Base-by-base conservation (phyloP, 2,888 invertebrate genomes). In the Gryllus longicercus region DNA sequence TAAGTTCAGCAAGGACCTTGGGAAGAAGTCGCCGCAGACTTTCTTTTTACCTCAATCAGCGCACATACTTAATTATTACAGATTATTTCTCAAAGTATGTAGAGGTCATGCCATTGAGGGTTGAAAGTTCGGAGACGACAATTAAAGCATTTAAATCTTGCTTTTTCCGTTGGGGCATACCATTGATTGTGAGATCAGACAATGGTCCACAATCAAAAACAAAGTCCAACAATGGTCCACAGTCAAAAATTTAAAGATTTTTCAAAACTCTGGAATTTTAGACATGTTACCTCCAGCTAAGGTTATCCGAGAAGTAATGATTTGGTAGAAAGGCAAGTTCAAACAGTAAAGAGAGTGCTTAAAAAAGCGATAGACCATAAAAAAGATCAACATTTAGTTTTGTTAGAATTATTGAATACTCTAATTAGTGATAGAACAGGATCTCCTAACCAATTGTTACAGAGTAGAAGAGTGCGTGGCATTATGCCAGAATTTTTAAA, bases 1-100 rank as follows among this genome's bases (percentile, higher is more conserved):
- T 2, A 63, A 63, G 5, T 63, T 18, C 5, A 0, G 18, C 12
- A 18, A 16, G 18, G 63, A 16, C 16, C 18, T 2, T 5, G 5
- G 63, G 3, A 63, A 63, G 63, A 16, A 18, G 63, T 63, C 4
- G 63, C 16, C 18, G 63, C 63, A 18, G 63, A 63, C 12, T 4
- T 63, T n/a, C n/a, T 63, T 63, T 63, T 5, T 3, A 63, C 63
- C 63, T 63, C 2, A 12, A 63, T 18, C 63, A 63, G 18, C 18
- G 63, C 18, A 18, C 63, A 16, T 38, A 14, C 25, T 18, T 77
- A 38, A 77, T 77, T 14, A 38, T 77, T n/a, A 50, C 12, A 77
- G 77, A 77, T 77, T 77, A 77, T 77, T 77, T 77, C 38, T 49
- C 11, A 49, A 77, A 38, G 63, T 63, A 77, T 77, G 18, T 38